Evolutionary conservation across 2,797 vertebrate species (phyloP), one percentile per base, ranked within the genome.

Genomic region (Labroides dimidiatus): DNA sequence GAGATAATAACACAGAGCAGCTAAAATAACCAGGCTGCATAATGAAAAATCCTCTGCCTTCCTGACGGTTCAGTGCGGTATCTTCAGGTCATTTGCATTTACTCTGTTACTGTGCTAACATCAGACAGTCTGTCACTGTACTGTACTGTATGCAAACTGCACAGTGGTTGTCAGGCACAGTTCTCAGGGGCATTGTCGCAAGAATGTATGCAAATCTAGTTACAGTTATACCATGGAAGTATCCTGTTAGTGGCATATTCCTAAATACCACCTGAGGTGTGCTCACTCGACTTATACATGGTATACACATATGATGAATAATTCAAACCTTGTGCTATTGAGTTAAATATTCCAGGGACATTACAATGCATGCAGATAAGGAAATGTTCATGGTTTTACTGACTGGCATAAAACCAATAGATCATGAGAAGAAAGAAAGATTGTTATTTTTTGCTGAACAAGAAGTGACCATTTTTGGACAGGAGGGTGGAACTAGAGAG

Each of bases 71-170:
- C 41, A 42, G 42, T 59, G 72, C 33, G 65, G 16, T 45, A 36
- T 51, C 68, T 69, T 54, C 15, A 17, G 52, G 71, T 78, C 16
- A 73, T 86, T 76, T 84, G 59, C 75, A 75, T 78, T 71, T 48
- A 42, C 51, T 78, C 45, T 37, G 2, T 20, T 13, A 41, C 39
- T 24, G 23, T 30, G 53, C 61, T 68, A 54, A 69, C 69, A 62
- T 73, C 52, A 51, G 36, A 0, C 54, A 49, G 67, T 53, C 61
- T 72, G 65, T 79, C 75, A 79, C 58, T 60, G 36, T 30, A 47
- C 27, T 51, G 56, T 17, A 21, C 71, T 77, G 55, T 75, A 37
- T 68, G 67, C 33, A 60, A 52, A 55, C n/a, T 52, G 47, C 36
- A 53, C n/a, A 0, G n/a, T 52, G 50, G 66, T 66, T 72, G 53